A percentile compares a stretch with the other conserved stretches of the same genome.
Conservation (phyloP, 2,888 invertebrate genomes). For the Eupithecia exiguata region DNA sequence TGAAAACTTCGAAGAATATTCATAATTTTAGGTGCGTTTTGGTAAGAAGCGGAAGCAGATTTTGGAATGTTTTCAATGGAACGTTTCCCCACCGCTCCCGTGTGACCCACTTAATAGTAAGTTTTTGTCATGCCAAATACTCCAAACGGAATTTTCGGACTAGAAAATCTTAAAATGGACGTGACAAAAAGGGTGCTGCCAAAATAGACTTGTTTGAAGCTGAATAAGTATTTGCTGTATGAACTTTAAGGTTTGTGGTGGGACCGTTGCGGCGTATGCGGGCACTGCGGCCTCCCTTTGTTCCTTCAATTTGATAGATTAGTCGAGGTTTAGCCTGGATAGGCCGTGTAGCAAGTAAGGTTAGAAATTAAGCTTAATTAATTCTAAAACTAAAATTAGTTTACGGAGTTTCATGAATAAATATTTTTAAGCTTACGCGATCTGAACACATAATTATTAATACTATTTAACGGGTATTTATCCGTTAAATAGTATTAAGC, state of each 20-base stretch:
- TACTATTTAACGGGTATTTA: no score
- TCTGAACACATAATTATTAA: no score
- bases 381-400: not conserved
- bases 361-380: not conserved
- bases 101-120: not conserved
- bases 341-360: not conserved
- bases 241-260: constrained; percentile 29
- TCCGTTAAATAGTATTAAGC: no score
- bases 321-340: constrained; percentile 17
- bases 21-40: not conserved
- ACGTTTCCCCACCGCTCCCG: no score
- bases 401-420: not conserved
- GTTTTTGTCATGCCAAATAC: not conserved
- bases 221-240: constrained; percentile 14
- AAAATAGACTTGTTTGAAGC: constrained; percentile 15
- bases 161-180: not conserved
- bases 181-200: not conserved
- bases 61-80: not conserved
- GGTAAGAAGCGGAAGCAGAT: not conserved
- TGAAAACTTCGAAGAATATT: not conserved
- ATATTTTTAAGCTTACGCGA: no score
- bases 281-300: constrained; percentile 31
- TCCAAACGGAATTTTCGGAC: not conserved
- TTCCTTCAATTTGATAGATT: constrained; percentile 33
- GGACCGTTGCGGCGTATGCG: constrained; percentile 24